A percentile compares a stretch with the other conserved stretches of the same genome.
These are phyloP conservation scores for Arenaria interpres DNA, from an alignment of 2,113 vertebrate genomes.

Conservation along the genomic window DNA sequence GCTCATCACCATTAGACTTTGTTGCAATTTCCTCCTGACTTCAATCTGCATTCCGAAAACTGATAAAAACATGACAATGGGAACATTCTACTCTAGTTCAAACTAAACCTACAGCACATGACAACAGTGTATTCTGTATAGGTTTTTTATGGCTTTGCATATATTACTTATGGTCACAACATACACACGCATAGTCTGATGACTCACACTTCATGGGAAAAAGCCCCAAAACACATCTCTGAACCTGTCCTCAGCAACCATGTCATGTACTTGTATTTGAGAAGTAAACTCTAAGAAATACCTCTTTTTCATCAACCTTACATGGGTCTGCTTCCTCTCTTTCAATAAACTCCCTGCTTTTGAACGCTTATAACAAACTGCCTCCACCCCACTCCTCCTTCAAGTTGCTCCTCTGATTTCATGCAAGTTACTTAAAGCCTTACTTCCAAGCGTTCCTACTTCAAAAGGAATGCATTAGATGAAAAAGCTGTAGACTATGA, in stretches of 20 bases:
- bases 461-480: neutral
- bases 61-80: neutral
- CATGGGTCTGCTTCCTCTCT: neutral
- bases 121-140: fast-evolving
- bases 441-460: neutral
- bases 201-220: neutral
- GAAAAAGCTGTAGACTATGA: neutral
- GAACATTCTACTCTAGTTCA: neutral
- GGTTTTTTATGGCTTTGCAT: neutral
- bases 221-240: neutral
- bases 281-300: neutral
- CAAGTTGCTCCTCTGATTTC: neutral
- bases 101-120: neutral
- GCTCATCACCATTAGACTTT: neutral
- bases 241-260: neutral
- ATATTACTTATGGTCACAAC: neutral
- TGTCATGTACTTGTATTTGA: fast-evolving
- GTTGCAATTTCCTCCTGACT: neutral
- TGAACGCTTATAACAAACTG: neutral
- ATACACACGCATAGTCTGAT: fast-evolving
- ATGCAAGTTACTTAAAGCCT: neutral
- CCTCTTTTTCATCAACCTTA: neutral
- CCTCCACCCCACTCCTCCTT: neutral
- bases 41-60: neutral
- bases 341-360: neutral